phyloP scores from a whole-genome alignment of 2,113 vertebrate species.

The Acrocephalus kingi region DNA sequence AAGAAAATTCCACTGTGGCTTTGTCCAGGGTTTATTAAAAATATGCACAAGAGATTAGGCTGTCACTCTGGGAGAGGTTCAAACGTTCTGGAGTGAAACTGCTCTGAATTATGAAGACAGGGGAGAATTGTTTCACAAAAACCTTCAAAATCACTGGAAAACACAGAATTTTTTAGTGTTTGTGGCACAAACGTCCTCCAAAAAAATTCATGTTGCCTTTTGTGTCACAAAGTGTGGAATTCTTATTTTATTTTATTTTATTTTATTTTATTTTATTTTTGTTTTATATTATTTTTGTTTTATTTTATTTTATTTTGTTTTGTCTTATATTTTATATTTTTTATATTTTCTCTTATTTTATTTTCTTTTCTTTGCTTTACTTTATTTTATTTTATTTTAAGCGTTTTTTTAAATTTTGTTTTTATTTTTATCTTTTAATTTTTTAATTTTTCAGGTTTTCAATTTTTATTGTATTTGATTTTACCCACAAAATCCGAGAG shows the following conservation, averaged over 20 bases:
- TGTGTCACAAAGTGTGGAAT: neutral
- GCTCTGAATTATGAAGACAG: accelerated
- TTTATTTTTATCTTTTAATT: too few relatives aligned
- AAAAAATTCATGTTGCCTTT: accelerated
- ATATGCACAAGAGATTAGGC: neutral
- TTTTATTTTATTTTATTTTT: neutral
- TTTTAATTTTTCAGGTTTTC: too few relatives aligned
- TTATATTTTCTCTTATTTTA: neutral
- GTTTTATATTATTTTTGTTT: too few relatives aligned
- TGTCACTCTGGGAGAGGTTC: neutral
- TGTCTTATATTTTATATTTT: neutral
- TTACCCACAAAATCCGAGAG: neutral
- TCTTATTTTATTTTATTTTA: neutral
- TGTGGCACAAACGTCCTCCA: neutral
- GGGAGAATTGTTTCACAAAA: neutral
- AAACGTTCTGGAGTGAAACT: neutral
- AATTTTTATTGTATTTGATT: neutral
- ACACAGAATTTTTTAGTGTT: neutral
- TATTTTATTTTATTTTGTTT: neutral
- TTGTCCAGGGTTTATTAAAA: constrained; percentile 31
- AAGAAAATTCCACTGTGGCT: neutral
- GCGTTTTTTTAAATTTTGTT: too few relatives aligned
- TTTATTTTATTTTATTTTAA: neutral
- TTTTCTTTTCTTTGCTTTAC: neutral
- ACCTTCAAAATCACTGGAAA: neutral